Evolutionary conservation across 92 coral and sea anemone species (phyloP).

Genomic region (Zoanthus solanderi): DNA sequence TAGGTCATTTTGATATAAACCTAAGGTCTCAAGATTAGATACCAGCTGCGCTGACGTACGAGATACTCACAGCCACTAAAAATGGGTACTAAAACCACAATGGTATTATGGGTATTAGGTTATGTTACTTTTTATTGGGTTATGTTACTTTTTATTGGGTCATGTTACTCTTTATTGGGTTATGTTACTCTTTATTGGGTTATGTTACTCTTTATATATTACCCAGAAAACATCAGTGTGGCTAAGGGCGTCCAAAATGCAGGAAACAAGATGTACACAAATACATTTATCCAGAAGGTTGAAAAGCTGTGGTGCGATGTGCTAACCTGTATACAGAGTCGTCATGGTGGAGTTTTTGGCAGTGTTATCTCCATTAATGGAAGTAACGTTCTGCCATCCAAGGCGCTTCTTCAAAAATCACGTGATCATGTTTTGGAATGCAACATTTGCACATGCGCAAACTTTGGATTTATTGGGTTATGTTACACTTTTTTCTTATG

Average conservation of each 20-base stretch:
- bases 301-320: constrained; percentile 95
- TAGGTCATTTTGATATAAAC: too few relatives aligned
- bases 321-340: constrained; percentile 89
- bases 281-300: constrained; percentile 84
- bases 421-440: constrained; percentile 95
- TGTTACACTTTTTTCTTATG: too few relatives aligned
- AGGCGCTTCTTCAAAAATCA: constrained; percentile 90
- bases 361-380: constrained; percentile 85
- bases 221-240: constrained; percentile 14
- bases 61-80: too few relatives aligned
- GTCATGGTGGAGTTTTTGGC: constrained; percentile 82
- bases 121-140: too few relatives aligned
- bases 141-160: too few relatives aligned
- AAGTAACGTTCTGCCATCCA: constrained; percentile 84
- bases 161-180: too few relatives aligned
- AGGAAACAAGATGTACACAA: constrained; percentile 65
- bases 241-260: constrained; percentile 55
- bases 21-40: too few relatives aligned
- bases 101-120: too few relatives aligned
- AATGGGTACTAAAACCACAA: too few relatives aligned
- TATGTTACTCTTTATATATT: too few relatives aligned
- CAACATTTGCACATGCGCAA: constrained; percentile 88
- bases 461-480: constrained; percentile 45
- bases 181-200: too few relatives aligned
- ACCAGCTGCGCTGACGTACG: too few relatives aligned